phyloP scores from a whole-genome alignment of 2,888 invertebrate species.

The Eretmocerus hayati region DNA sequence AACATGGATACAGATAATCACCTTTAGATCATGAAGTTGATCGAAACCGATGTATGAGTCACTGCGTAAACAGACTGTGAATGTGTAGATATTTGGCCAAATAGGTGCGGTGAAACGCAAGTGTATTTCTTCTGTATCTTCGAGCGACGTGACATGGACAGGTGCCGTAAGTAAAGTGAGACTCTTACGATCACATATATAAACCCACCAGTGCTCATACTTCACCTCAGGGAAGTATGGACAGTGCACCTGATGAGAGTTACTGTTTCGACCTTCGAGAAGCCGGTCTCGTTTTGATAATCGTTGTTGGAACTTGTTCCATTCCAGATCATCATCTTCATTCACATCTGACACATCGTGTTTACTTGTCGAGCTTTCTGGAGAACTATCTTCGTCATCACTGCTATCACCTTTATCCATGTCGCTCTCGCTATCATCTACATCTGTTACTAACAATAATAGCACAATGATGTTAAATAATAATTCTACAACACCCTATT shows the following conservation, averaged over 20 bases:
- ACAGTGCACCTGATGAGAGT: constrained; percentile 94
- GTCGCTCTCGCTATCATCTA: constrained; percentile 44
- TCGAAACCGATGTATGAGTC: constrained; percentile 98
- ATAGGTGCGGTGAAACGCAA: constrained; percentile 89
- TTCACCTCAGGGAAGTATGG: constrained; percentile 92
- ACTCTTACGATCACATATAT: constrained; percentile 92
- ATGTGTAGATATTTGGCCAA: constrained; percentile 87
- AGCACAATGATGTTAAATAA: no score
- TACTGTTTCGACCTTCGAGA: constrained; percentile 86
- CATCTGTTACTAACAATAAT: no score
- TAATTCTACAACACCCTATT: no score
- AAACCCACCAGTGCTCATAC: constrained; percentile 99
- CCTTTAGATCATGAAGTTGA: constrained; percentile 88
- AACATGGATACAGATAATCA: constrained; percentile 32
- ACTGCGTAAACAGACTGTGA: constrained; percentile 79
- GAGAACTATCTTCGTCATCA: constrained; percentile 48
- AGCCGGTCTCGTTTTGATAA: constrained; percentile 78
- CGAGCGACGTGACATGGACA: constrained; percentile 87
- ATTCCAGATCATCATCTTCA: constrained; percentile 76
- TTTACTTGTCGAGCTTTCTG: constrained; percentile 38
- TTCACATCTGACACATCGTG: constrained; percentile 45
- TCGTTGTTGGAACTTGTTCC: constrained; percentile 82
- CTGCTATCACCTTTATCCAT: constrained; percentile 47
- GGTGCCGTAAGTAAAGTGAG: constrained; percentile 87
- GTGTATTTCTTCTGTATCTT: constrained; percentile 83